Conservation (phyloP, 2,113 vertebrate genomes). For the Genyomyrus donnyi region DNA sequence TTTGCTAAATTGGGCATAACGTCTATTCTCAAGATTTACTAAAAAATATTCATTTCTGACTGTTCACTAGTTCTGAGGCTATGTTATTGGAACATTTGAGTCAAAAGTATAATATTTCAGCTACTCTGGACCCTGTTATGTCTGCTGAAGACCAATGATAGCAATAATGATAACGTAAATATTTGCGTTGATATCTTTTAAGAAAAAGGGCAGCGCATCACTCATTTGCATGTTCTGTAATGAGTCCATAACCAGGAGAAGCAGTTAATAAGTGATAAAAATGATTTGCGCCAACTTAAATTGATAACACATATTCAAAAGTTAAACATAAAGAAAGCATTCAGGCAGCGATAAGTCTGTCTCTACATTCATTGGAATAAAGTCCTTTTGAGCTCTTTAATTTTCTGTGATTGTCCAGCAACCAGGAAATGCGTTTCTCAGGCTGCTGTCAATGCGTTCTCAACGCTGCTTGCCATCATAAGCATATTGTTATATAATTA, state of each 20-base stretch:
- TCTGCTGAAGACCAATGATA: background rate
- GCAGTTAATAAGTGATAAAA: background rate
- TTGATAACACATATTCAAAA: background rate
- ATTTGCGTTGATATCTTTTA: background rate
- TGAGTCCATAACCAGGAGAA: background rate
- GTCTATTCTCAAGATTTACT: background rate
- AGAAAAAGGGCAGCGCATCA: background rate
- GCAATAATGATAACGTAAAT: background rate
- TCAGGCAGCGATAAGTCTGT: background rate
- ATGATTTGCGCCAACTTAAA: background rate
- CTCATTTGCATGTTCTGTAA: background rate
- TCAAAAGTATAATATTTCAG: background rate
- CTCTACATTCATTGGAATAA: background rate
- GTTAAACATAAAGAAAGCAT: background rate
- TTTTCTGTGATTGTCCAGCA: background rate
- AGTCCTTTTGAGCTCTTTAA: background rate
- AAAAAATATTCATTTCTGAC: background rate
- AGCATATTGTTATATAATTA: slow-evolving; percentile 32
- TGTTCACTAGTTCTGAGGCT: background rate
- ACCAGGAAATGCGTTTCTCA: slow-evolving; percentile 22
- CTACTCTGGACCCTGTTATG: background rate
- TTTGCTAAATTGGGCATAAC: background rate
- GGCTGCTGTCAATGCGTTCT: background rate
- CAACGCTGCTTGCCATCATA: background rate
- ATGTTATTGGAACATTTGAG: background rate